A percentile compares a stretch with the other conserved stretches of the same genome.
These are phyloP conservation scores for Poeciliopsis infans DNA, from an alignment of 2,797 vertebrate species.

Conservation along the genomic window DNA sequence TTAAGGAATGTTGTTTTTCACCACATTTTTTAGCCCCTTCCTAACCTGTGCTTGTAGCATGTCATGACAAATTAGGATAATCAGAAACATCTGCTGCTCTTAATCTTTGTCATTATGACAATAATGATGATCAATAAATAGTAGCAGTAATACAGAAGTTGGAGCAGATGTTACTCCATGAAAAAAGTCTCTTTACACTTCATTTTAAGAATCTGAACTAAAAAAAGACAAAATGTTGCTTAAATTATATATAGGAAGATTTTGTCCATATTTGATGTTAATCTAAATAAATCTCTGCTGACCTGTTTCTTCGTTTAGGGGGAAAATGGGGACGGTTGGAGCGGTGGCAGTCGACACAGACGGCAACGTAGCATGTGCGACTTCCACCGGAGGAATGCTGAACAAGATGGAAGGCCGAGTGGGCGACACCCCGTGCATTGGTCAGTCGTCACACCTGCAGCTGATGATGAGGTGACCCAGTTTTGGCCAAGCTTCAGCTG, in stretches of 20 bases:
- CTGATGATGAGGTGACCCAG: neutral
- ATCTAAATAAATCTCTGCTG: neutral
- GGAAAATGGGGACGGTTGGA: conserved; percentile 86
- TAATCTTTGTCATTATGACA: neutral
- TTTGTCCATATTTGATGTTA: neutral
- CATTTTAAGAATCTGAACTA: neutral
- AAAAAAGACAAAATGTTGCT: neutral
- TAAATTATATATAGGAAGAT: neutral
- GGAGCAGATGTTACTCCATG: neutral
- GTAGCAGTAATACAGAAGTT: neutral
- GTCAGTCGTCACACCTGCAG: conserved; percentile 67
- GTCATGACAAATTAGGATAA: neutral
- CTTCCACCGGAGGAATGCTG: conserved; percentile 85
- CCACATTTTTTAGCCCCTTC: neutral
- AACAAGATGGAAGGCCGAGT: conserved; percentile 90
- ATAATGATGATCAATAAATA: neutral
- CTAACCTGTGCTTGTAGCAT: neutral
- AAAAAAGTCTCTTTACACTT: neutral
- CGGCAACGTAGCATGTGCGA: conserved; percentile 86
- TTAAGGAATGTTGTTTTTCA: neutral
- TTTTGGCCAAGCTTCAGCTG: neutral
- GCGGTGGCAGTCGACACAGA: conserved; percentile 85
- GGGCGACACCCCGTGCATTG: conserved; percentile 88
- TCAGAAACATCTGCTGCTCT: neutral
- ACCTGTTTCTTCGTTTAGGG: conserved; percentile 61